phyloP scores from a whole-genome alignment of 35 echinoderm and acorn worm genomes.

The Holothuria glaberrima region DNA sequence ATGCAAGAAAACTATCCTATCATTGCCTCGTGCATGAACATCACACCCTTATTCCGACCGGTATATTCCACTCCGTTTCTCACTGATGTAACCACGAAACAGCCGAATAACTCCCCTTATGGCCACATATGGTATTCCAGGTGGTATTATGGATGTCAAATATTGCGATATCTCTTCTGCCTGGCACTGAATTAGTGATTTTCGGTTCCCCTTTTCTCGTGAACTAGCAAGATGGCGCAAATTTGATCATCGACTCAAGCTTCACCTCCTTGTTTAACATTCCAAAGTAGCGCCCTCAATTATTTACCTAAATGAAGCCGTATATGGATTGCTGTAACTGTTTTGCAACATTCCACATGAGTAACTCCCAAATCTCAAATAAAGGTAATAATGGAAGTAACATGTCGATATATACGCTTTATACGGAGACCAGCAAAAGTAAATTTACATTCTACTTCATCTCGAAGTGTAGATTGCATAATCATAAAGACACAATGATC shows the following conservation, averaged over 20 bases:
- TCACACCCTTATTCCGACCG: conserved; percentile 47
- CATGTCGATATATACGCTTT: too few relatives aligned
- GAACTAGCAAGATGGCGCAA: conserved; percentile 53
- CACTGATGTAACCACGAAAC: not conserved
- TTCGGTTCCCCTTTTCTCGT: not conserved
- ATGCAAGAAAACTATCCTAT: conserved; percentile 37
- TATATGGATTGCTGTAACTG: not conserved
- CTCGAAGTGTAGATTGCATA: too few relatives aligned
- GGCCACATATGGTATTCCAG: not conserved
- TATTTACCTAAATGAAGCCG: not conserved
- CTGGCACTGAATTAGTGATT: not conserved
- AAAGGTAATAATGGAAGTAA: too few relatives aligned
- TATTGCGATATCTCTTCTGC: not conserved
- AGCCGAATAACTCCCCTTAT: not conserved
- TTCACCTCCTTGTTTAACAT: not conserved
- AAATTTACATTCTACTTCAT: too few relatives aligned
- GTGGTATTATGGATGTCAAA: not conserved
- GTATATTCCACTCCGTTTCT: conserved; percentile 21
- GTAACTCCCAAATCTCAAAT: too few relatives aligned
- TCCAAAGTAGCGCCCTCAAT: conserved; percentile 28
- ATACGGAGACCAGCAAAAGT: too few relatives aligned
- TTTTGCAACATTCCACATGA: too few relatives aligned
- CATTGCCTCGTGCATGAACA: conserved; percentile 55
- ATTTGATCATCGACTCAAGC: conserved; percentile 1
- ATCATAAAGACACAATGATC: too few relatives aligned